A percentile compares a stretch with the other conserved stretches of the same genome.
Conservation (phyloP, 2,797 vertebrate genomes). For the Rhabdophis nuchalis region DNA sequence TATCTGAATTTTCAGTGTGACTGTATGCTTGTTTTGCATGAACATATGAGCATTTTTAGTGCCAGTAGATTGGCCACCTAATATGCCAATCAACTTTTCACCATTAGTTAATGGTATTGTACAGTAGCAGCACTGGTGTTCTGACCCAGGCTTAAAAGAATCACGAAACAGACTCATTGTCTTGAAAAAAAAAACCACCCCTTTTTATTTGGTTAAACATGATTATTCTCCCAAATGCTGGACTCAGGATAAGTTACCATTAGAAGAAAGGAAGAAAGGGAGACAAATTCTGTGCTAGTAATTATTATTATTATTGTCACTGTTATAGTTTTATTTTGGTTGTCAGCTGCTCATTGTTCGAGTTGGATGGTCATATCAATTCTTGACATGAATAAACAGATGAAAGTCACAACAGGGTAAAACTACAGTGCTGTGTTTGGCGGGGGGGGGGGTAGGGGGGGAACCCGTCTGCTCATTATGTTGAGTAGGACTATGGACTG, state of each 20-base stretch:
- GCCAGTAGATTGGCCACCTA: neutral
- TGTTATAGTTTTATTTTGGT: neutral
- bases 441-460: neutral
- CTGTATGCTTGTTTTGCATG: neutral
- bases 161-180: too few relatives aligned
- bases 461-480: neutral
- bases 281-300: neutral
- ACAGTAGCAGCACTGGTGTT: neutral
- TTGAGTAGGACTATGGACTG: neutral
- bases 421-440: neutral
- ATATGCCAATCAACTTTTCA: neutral
- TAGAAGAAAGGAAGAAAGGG: neutral
- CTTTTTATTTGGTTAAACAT: neutral
- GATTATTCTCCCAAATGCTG: neutral
- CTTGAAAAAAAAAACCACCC: too few relatives aligned
- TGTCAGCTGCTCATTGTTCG: neutral
- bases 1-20: neutral
- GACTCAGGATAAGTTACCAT: neutral
- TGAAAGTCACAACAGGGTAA: neutral
- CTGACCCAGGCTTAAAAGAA: too few relatives aligned
- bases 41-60: neutral
- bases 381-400: neutral
- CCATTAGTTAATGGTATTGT: neutral
- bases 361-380: neutral
- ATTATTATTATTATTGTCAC: neutral